These are phyloP conservation scores for Rhagoletis pomonella DNA, from an alignment of 1,140 invertebrate genomes.

Conservation along the genomic window DNA sequence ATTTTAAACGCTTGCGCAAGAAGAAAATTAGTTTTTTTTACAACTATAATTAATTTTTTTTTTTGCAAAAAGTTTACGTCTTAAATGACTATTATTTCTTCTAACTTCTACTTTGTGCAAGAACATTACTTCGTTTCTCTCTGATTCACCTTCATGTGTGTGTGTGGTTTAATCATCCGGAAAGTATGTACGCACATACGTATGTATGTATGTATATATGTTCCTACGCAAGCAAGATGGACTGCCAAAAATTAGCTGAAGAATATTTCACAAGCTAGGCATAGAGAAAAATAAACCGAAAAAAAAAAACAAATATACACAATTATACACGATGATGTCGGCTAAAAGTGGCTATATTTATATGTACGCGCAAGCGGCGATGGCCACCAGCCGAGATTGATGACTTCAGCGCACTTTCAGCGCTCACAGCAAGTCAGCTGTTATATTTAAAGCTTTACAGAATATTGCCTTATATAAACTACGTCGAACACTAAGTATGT, in stretches of 20 bases:
- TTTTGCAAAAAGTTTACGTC: neutral
- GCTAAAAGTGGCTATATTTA: neutral
- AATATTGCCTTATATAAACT: too few relatives aligned
- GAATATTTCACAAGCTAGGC: neutral
- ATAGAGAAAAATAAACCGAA: neutral
- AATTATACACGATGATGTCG: neutral
- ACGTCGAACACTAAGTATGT: too few relatives aligned
- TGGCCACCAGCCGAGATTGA: neutral
- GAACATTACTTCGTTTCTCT: neutral
- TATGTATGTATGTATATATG: too few relatives aligned
- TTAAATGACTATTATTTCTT: too few relatives aligned
- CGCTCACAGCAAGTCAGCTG: too few relatives aligned
- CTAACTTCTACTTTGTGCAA: too few relatives aligned
- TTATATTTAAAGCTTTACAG: neutral
- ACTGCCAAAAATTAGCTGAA: neutral
- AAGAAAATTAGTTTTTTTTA: neutral
- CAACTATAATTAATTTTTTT: neutral
- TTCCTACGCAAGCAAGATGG: neutral
- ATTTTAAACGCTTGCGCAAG: slow-evolving; percentile 28
- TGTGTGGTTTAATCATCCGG: neutral
- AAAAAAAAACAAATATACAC: too few relatives aligned
- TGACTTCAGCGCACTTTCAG: neutral
- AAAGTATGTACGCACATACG: neutral
- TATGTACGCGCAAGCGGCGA: neutral
- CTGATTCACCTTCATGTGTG: neutral